phyloP scores from a whole-genome alignment of 2,888 invertebrate genomes.

The Neocrepidodera transversa region DNA sequence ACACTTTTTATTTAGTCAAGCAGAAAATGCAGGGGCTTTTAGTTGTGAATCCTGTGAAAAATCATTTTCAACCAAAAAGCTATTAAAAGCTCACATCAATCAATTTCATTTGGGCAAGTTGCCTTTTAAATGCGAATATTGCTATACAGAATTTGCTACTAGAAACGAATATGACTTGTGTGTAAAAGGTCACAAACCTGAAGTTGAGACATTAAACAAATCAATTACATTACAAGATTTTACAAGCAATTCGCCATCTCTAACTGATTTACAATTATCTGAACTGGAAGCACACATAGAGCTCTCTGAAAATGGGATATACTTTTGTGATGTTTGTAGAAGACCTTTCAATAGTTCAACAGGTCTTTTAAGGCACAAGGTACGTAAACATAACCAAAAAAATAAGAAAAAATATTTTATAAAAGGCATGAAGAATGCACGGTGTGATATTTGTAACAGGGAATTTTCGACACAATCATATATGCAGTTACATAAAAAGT shows the following conservation, averaged over 20 bases:
- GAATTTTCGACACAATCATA: slow-evolving; percentile 57
- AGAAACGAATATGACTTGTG: slow-evolving; percentile 50
- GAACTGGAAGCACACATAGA: slow-evolving; percentile 37
- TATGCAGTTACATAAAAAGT: slow-evolving; percentile 55
- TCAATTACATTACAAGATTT: slow-evolving; percentile 55
- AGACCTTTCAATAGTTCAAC: slow-evolving; percentile 52
- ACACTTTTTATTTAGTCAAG: slow-evolving; percentile 52
- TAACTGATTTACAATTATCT: slow-evolving; percentile 33
- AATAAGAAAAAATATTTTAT: slow-evolving; percentile 56
- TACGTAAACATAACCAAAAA: slow-evolving; percentile 54
- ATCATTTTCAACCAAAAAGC: slow-evolving; percentile 48
- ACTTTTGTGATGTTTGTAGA: slow-evolving; percentile 51
- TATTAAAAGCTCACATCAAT: slow-evolving; percentile 53
- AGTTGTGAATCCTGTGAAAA: slow-evolving; percentile 53
- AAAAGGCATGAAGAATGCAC: slow-evolving; percentile 58
- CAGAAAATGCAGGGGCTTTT: slow-evolving; percentile 40
- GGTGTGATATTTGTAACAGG: slow-evolving; percentile 57
- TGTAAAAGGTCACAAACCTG: slow-evolving; percentile 47
- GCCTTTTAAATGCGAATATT: slow-evolving; percentile 54
- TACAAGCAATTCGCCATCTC: slow-evolving; percentile 36
- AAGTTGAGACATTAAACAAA: slow-evolving; percentile 44
- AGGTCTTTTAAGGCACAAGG: slow-evolving; percentile 54
- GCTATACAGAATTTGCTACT: slow-evolving; percentile 50
- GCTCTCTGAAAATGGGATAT: slow-evolving; percentile 46
- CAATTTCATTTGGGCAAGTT: slow-evolving; percentile 54